These are phyloP conservation scores for Misgurnus anguillicaudatus DNA, from an alignment of 2,113 vertebrate species.

Conservation along the genomic window DNA sequence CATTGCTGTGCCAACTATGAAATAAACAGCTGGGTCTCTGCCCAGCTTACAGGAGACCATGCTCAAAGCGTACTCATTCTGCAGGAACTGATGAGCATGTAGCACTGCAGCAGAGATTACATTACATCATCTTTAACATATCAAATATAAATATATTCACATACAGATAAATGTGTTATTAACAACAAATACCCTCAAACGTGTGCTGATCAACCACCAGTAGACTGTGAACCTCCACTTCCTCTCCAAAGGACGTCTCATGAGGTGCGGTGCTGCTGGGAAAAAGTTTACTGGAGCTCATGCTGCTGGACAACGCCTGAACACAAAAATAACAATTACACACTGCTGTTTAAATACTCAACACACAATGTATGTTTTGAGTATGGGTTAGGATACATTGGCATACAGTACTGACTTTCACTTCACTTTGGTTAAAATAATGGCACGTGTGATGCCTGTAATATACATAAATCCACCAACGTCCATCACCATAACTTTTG, in stretches of 20 bases:
- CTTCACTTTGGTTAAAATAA: too few relatives aligned
- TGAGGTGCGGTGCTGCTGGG: constrained; percentile 97
- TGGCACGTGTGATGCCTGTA: too few relatives aligned
- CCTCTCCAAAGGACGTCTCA: constrained; percentile 95
- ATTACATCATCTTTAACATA: background rate
- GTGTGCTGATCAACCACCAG: constrained; percentile 98
- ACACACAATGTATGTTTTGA: background rate
- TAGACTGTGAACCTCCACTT: constrained; percentile 97
- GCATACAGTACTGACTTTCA: too few relatives aligned
- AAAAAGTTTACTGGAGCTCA: constrained; percentile 98
- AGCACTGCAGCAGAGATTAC: constrained; percentile 75
- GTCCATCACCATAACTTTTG: too few relatives aligned
- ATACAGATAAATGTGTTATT: background rate
- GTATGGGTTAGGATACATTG: too few relatives aligned
- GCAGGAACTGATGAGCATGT: constrained; percentile 96
- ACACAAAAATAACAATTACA: constrained; percentile 14
- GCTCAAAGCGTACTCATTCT: constrained; percentile 94
- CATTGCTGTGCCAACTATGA: constrained; percentile 97
- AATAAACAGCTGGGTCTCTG: constrained; percentile 93
- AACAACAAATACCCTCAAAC: constrained; percentile 86
- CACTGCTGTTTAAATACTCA: background rate
- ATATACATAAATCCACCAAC: too few relatives aligned
- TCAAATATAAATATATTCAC: background rate
- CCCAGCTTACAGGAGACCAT: constrained; percentile 95
- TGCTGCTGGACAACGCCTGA: constrained; percentile 94